Evolutionary conservation across 2,888 invertebrate genomes (phyloP), one percentile per base, ranked within the genome.

Genomic region (Portevinia maculata): DNA sequence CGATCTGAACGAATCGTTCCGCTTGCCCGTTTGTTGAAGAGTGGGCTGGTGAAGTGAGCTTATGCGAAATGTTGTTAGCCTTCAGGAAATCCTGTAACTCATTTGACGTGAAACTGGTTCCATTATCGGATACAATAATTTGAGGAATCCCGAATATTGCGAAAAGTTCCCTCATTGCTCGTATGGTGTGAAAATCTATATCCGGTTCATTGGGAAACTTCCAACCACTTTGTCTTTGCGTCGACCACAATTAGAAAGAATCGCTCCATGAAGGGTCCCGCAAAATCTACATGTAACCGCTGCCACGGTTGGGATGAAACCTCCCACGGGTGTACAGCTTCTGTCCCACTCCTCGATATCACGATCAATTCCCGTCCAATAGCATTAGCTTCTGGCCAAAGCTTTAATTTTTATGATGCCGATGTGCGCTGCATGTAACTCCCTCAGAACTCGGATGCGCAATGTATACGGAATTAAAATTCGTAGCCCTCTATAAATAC

Each of bases 81-180:
- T n/a, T n/a, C n/a, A n/a, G n/a, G n/a, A n/a, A n/a, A n/a, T n/a
- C n/a, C n/a, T n/a, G n/a, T n/a, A n/a, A n/a, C n/a, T n/a, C n/a
- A n/a, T n/a, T n/a, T n/a, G n/a, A n/a, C n/a, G n/a, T n/a, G n/a
- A n/a, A n/a, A n/a, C n/a, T n/a, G n/a, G n/a, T n/a, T n/a, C n/a
- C n/a, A n/a, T n/a, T n/a, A n/a, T n/a, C n/a, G n/a, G 67, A 70
- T 3, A 85, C 79, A 9, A 84, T 39, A 5, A 37, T 69, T 21
- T 79, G 44, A 1, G 64, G 64, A 32, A 78, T 13, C 7, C 71
- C 52, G 32, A 32, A 53, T 48, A 24, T 7, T 15, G 15, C 37
- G 3, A 55, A 11, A 15, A 34, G 0, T 11, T 37, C 28, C 24
- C 17, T 9, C 19, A 15, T 41, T 9, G 19, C 21, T 4, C 30